phyloP scores from a whole-genome alignment of 2,888 invertebrate species.

The Gymnocheta viridis region DNA sequence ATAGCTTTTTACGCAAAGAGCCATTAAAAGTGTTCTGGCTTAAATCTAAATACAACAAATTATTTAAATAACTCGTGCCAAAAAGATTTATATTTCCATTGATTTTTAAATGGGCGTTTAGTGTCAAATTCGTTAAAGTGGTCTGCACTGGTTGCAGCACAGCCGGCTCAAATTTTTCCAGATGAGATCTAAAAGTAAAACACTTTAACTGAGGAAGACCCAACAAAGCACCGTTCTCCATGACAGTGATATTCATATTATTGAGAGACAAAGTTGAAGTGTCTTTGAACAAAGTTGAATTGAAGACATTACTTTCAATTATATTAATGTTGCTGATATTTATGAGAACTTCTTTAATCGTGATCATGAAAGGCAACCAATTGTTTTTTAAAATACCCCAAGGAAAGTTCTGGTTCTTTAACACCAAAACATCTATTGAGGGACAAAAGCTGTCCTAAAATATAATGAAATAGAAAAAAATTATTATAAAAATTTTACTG shows the following conservation, averaged over 20 bases:
- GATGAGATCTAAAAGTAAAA: conserved; percentile 72
- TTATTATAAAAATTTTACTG: background rate
- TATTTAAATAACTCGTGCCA: conserved; percentile 72
- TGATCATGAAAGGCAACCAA: conserved; percentile 59
- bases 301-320: conserved; percentile 76
- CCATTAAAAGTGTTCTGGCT: conserved; percentile 74
- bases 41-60: conserved; percentile 74
- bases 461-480: background rate
- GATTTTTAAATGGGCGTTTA: conserved; percentile 73
- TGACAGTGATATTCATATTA: conserved; percentile 68
- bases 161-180: conserved; percentile 71
- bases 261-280: conserved; percentile 72
- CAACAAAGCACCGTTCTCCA: conserved; percentile 75
- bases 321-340: conserved; percentile 66
- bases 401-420: conserved; percentile 71
- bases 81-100: conserved; percentile 72
- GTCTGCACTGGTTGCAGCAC: conserved; percentile 78
- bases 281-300: conserved; percentile 73
- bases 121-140: conserved; percentile 73
- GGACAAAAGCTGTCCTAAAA: conserved; percentile 68
- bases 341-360: conserved; percentile 73
- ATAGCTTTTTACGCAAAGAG: conserved; percentile 65
- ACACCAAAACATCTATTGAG: conserved; percentile 65
- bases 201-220: conserved; percentile 75
- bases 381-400: conserved; percentile 44